phyloP scores from a whole-genome alignment of 2,113 vertebrate species.

The Toxotes chatareus region DNA sequence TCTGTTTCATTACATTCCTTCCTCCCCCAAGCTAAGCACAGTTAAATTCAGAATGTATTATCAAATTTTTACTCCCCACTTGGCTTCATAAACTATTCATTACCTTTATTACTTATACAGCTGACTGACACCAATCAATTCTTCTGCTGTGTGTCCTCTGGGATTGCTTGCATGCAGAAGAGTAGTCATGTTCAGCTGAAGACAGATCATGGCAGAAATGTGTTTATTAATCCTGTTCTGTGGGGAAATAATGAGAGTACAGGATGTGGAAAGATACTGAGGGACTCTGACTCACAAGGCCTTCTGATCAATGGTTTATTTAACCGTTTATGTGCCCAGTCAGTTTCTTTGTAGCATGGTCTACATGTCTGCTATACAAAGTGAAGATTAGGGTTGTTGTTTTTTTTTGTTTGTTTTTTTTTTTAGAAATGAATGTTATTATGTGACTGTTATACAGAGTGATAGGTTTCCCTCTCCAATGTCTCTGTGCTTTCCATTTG shows the following conservation, averaged over 20 bases:
- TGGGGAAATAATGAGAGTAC: conserved; percentile 52
- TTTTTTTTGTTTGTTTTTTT: conserved; percentile 50
- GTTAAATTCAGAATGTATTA: conserved; percentile 12
- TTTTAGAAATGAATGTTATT: conserved; percentile 57
- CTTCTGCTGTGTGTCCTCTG: conserved; percentile 28
- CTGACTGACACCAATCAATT: conserved; percentile 57
- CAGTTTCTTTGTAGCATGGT: conserved; percentile 13
- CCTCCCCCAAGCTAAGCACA: neutral
- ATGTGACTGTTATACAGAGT: conserved; percentile 44
- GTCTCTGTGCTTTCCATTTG: conserved; percentile 2
- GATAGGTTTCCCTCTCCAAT: conserved; percentile 30
- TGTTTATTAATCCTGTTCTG: conserved; percentile 36
- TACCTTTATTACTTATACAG: conserved; percentile 36
- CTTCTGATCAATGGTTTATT: conserved; percentile 64
- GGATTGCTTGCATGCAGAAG: conserved; percentile 31
- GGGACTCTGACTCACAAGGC: conserved; percentile 39
- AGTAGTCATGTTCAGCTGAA: conserved; percentile 32
- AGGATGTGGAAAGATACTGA: conserved; percentile 23
- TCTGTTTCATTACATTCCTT: conserved; percentile 18
- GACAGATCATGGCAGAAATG: conserved; percentile 48
- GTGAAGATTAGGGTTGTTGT: conserved; percentile 24
- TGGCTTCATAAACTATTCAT: conserved; percentile 56
- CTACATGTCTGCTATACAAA: conserved; percentile 13
- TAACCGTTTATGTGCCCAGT: conserved; percentile 38
- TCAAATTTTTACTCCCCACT: conserved; percentile 39